phyloP scores from a whole-genome alignment of 2,113 vertebrate species.

The Leptobrachium leishanense region DNA sequence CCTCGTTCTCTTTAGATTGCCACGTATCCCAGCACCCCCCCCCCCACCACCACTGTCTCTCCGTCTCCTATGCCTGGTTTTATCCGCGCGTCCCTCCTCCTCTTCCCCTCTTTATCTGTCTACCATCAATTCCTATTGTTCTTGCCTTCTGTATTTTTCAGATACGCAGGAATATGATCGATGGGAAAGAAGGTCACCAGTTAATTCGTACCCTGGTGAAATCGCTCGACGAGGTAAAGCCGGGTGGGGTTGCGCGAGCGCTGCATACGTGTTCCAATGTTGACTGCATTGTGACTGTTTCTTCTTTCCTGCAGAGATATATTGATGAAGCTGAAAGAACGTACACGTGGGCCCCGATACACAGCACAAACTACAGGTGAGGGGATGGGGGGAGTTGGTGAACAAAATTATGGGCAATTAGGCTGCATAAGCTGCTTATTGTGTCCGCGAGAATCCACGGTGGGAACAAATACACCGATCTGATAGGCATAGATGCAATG shows the following conservation, averaged over 20 bases:
- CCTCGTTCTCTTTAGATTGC: too few species aligned
- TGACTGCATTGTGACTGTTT: neutral
- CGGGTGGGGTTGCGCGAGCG: neutral
- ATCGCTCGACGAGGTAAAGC: constrained; percentile 91
- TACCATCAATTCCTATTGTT: neutral
- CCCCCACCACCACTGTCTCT: neutral
- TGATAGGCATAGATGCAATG: neutral
- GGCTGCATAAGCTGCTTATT: neutral
- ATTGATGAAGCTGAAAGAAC: constrained; percentile 88
- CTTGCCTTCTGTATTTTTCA: constrained; percentile 52
- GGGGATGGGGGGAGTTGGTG: neutral
- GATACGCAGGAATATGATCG: constrained; percentile 96
- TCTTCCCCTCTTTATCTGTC: neutral
- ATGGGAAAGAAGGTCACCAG: constrained; percentile 81
- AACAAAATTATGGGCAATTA: neutral
- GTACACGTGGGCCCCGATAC: constrained; percentile 93
- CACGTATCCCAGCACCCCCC: too few species aligned
- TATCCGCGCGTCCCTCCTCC: neutral
- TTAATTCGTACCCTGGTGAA: constrained; percentile 93
- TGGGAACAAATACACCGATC: neutral
- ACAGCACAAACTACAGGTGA: constrained; percentile 97
- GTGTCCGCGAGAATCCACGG: neutral
- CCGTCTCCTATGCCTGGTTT: neutral
- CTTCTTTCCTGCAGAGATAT: constrained; percentile 77
- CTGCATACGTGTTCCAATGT: neutral